phyloP scores from a whole-genome alignment of 2,888 invertebrate genomes.

The Hirtodrosophila duncani region DNA sequence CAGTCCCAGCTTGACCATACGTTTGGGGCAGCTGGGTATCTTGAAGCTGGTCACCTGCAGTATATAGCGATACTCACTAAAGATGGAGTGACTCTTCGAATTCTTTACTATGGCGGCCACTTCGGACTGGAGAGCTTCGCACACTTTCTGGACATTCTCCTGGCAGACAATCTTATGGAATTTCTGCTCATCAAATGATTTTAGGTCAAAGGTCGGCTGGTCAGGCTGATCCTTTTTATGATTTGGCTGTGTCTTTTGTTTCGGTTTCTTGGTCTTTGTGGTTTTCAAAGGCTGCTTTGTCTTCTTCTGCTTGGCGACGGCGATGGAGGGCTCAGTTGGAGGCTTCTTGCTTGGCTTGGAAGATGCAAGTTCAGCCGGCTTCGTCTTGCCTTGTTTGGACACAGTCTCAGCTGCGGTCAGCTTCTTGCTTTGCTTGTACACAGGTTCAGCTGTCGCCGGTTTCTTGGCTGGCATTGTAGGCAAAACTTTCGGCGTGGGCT shows the following conservation, averaged over 20 bases:
- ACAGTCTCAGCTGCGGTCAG: too few relatives aligned
- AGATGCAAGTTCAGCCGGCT: too few relatives aligned
- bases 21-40: constrained; percentile 81
- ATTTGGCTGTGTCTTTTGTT: constrained; percentile 2
- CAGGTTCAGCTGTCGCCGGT: not conserved
- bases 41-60: constrained; percentile 80
- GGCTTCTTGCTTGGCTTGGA: too few relatives aligned
- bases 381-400: too few relatives aligned
- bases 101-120: constrained; percentile 61
- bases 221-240: constrained; percentile 16
- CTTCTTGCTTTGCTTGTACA: too few relatives aligned
- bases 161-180: constrained; percentile 60
- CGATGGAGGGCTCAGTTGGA: too few relatives aligned
- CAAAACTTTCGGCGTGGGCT: too few relatives aligned
- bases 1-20: constrained; percentile 82
- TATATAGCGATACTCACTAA: constrained; percentile 72
- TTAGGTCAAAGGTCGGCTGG: constrained; percentile 44
- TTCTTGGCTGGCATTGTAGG: constrained; percentile 5
- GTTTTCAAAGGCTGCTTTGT: too few relatives aligned
- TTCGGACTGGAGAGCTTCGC: constrained; percentile 57
- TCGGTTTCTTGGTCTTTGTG: not conserved
- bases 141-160: constrained; percentile 64
- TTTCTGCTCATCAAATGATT: constrained; percentile 66
- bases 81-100: constrained; percentile 68
- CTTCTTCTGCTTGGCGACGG: too few relatives aligned